Evolutionary conservation across 2,797 vertebrate genomes (phyloP).

Genomic region (Protonibea diacanthus): DNA sequence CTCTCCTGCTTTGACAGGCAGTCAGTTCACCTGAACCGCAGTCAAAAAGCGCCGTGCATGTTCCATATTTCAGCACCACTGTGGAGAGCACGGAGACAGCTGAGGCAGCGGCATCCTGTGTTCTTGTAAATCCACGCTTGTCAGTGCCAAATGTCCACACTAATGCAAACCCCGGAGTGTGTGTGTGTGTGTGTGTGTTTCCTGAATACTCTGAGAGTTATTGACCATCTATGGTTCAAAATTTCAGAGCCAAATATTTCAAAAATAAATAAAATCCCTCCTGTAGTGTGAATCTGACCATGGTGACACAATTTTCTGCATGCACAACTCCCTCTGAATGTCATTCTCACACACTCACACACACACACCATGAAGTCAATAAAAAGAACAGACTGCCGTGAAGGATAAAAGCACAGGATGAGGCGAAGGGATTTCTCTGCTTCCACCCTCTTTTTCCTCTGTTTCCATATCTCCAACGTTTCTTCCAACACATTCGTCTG

Average conservation of each 20-base stretch:
- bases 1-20: neutral
- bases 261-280: slow-evolving; percentile 1
- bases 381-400: slow-evolving; percentile 16
- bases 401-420: slow-evolving; percentile 47
- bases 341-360: neutral
- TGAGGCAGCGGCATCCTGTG: slow-evolving; percentile 21
- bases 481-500: slow-evolving; percentile 14
- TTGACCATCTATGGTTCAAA: neutral
- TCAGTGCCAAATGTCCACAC: slow-evolving; percentile 12
- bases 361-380: slow-evolving; percentile 13
- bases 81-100: neutral
- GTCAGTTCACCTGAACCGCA: slow-evolving; percentile 7
- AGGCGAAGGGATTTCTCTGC: slow-evolving; percentile 13
- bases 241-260: neutral
- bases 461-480: neutral
- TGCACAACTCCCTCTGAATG: neutral
- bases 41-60: neutral
- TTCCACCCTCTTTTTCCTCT: slow-evolving; percentile 7
- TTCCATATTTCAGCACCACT: neutral
- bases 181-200: slow-evolving; percentile 1
- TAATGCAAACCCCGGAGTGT: slow-evolving; percentile 8
- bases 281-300: neutral
- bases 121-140: slow-evolving; percentile 33
- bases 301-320: neutral
- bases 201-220: slow-evolving; percentile 12